A percentile compares a stretch with the other conserved stretches of the same genome.
These are phyloP conservation scores for Dromius quadrimaculatus DNA, from an alignment of 2,888 invertebrate species.

Conservation along the genomic window DNA sequence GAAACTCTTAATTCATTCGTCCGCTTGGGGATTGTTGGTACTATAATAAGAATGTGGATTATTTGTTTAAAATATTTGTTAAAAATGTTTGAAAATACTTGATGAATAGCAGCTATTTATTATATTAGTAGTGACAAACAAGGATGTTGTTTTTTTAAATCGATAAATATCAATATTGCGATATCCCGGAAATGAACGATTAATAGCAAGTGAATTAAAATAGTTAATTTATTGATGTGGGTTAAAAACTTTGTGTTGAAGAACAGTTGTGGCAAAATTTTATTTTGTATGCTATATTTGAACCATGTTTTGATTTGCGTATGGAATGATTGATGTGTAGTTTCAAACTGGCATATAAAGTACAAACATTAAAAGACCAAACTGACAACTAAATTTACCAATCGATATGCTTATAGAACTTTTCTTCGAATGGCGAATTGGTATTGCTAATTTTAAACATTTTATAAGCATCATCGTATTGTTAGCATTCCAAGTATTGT, in stretches of 20 bases:
- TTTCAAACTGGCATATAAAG: conserved; percentile 4
- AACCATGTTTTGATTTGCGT: conserved; percentile 25
- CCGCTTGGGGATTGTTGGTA: too few relatives aligned
- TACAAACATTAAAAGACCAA: conserved; percentile 21
- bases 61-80: too few relatives aligned
- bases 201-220: not conserved
- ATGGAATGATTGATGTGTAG: conserved; percentile 23
- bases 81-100: too few relatives aligned
- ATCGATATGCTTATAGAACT: conserved; percentile 12
- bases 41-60: too few relatives aligned
- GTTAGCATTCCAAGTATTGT: not conserved
- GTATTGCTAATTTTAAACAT: conserved; percentile 20
- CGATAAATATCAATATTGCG: too few relatives aligned
- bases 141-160: too few relatives aligned
- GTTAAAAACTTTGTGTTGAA: not conserved
- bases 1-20: too few relatives aligned
- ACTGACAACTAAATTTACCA: conserved; percentile 32
- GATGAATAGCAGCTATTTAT: too few relatives aligned
- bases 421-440: conserved; percentile 4
- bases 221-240: conserved; percentile 11
- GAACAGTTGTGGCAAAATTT: not conserved
- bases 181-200: too few relatives aligned
- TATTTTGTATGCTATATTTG: conserved; percentile 36
- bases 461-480: conserved; percentile 8
- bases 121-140: too few relatives aligned